These are phyloP conservation scores for Plutella xylostella DNA, from an alignment of 2,888 invertebrate species.

Conservation along the genomic window DNA sequence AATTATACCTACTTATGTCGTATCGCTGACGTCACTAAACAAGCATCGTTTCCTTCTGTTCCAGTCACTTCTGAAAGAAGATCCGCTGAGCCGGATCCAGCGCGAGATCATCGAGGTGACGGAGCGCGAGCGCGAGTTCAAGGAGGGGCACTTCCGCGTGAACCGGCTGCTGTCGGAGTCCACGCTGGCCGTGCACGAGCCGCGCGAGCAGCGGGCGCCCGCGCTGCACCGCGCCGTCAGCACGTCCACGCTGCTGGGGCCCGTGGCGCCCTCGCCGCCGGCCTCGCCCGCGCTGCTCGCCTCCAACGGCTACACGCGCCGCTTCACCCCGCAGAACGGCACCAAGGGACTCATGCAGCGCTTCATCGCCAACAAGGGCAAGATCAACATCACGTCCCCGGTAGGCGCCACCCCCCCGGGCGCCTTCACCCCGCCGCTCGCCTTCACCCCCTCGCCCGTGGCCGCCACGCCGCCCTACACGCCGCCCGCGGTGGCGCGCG, in stretches of 20 bases:
- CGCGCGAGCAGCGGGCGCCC: constrained; percentile 46
- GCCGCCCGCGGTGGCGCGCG: constrained; percentile 62
- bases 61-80: constrained; percentile 72
- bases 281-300: constrained; percentile 41
- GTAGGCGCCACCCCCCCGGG: constrained; percentile 26
- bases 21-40: not conserved
- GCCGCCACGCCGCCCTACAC: constrained; percentile 31
- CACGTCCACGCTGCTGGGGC: constrained; percentile 54
- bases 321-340: constrained; percentile 74
- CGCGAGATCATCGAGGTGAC: constrained; percentile 90
- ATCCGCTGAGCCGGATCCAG: constrained; percentile 85
- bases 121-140: constrained; percentile 84
- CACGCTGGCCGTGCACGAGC: constrained; percentile 57
- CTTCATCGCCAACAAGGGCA: constrained; percentile 84
- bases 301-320: constrained; percentile 65
- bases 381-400: constrained; percentile 54
- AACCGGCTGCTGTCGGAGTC: constrained; percentile 59
- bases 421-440: constrained; percentile 30
- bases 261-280: constrained; percentile 44
- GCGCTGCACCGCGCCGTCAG: constrained; percentile 54
- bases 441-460: constrained; percentile 38
- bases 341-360: constrained; percentile 88
- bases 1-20: not conserved
- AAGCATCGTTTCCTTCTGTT: constrained; percentile 22
- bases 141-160: constrained; percentile 68